Base-by-base conservation (phyloP, 2,888 invertebrate genomes). In the Stratiomys singularior region DNA sequence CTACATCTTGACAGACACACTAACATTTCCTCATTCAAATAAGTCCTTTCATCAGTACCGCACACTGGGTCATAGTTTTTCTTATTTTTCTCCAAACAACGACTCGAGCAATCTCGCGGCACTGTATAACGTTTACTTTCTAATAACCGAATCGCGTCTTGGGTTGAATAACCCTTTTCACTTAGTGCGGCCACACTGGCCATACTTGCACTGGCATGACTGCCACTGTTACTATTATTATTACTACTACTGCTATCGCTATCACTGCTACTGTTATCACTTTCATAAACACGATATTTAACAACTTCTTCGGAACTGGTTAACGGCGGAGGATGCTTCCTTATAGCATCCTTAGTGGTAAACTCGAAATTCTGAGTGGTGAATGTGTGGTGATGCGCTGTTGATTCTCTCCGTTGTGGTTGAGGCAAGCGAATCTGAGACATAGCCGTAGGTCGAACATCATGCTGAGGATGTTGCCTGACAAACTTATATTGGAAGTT, bases 51-150 rank as follows among this genome's bases (percentile, higher is more conserved):
- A 79, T 87, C 85, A 47, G 82, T 84, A 76, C 87, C 87, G 78
- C 87, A 87, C 11, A 87, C 82, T 0, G 87, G 87, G 82, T 87
- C 87, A 63, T 87, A 87, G 23, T 74, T 74, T 60, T 74, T 74
- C 18, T 37, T 58, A 23, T 74, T 74, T 25, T 58, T 15, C 27
- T 74, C 74, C 44, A 74, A 21, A 23, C 74, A 74, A 5, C 58
- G 74, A 44, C 58, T 74, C 30, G 74, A 60, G 60, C 74, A 74
- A 60, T 74, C 74, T 11, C 74, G 74, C 18, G 74, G 74, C 9
- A 74, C 60, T 21, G 44, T 74, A 74, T 74, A 74, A 11, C 74
- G 74, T 60, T 58, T 58, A 30, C 74, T 74, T 18, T 74, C 74
- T 5, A 74, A 21, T 2, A 60, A 44, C 21, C 74, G 58, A 15